Evolutionary conservation across 2,888 invertebrate genomes (phyloP), one percentile per base, ranked within the genome.

Genomic region (Bimastos eiseni): DNA sequence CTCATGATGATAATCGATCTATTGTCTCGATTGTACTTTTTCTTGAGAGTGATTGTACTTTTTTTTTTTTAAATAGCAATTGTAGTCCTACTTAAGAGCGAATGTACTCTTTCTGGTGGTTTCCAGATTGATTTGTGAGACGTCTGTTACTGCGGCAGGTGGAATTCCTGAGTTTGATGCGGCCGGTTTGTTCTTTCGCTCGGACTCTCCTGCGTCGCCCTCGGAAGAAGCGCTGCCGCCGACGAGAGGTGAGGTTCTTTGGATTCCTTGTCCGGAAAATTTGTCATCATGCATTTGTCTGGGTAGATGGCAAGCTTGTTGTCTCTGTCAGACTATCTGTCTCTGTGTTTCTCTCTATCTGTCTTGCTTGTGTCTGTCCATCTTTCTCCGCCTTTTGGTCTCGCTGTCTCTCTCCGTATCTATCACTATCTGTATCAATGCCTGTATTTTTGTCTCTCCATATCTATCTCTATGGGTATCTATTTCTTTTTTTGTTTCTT

Each of bases 311-410:
- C 49, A 49, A 21, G 11, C 6, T 19, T 44, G 17, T 15, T 44
- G 44, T 83, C 90, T 91, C 89, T 91, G 84, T 91, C 86, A n/a
- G n/a, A n/a, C n/a, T n/a, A n/a, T n/a, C n/a, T n/a, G n/a, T n/a
- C n/a, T n/a, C n/a, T 91, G 41, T 90, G 4, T 91, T 55, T 88
- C 13, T 90, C 90, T 86, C 49, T 91, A 70, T 91, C 70, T 91
- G 70, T 70, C 84, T 90, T 30, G 89, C 90, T 90, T 36, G 83
- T n/a, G 83, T 90, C 90, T 83, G 33, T 90, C 33, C 6, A 11
- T 38, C 86, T 13, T 36, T 90, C 86, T 90, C 90, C 13, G 83
- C 86, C 86, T 90, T n/a, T n/a, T n/a, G n/a, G 83, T 83, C 4
- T 90, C 90, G 86, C 90, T 83, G 83, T 90, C 84, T 83, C 84